phyloP scores from a whole-genome alignment of 1,140 invertebrate genomes.

The Calosoma granatense region DNA sequence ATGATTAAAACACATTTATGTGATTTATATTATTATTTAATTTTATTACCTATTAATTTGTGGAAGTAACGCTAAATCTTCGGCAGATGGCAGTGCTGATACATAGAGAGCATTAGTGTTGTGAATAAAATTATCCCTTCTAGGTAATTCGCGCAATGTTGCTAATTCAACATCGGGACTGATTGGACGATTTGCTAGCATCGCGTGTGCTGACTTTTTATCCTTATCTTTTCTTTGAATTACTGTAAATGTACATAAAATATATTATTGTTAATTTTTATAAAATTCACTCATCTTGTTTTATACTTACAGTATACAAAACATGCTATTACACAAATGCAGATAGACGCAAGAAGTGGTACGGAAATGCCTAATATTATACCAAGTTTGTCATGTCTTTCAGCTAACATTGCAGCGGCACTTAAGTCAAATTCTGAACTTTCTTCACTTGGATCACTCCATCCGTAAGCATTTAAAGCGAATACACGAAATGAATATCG shows the following conservation, averaged over 20 bases:
- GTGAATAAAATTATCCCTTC: conserved; percentile 58
- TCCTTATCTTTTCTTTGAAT: conserved; percentile 37
- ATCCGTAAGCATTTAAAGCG: conserved; percentile 73
- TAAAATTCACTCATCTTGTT: too few species aligned
- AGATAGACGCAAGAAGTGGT: conserved; percentile 37
- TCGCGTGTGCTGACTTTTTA: conserved; percentile 44
- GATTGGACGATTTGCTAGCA: conserved; percentile 31
- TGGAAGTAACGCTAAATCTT: conserved; percentile 64
- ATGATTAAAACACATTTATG: conserved; percentile 14
- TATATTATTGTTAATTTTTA: neutral
- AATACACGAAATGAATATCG: conserved; percentile 61
- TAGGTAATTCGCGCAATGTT: conserved; percentile 72
- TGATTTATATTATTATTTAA: neutral
- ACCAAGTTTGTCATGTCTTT: conserved; percentile 44
- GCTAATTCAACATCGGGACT: conserved; percentile 74
- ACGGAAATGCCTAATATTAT: conserved; percentile 48
- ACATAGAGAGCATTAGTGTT: conserved; percentile 74
- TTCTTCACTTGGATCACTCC: conserved; percentile 53
- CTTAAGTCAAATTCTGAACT: conserved; percentile 40
- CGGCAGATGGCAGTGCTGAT: conserved; percentile 36
- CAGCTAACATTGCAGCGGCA: conserved; percentile 44
- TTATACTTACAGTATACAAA: conserved; percentile 39
- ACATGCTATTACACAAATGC: conserved; percentile 33
- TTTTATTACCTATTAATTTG: conserved; percentile 63
- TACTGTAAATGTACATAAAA: neutral